Conservation (phyloP, 2,113 vertebrate genomes). For the Myotis brandtii region DNA sequence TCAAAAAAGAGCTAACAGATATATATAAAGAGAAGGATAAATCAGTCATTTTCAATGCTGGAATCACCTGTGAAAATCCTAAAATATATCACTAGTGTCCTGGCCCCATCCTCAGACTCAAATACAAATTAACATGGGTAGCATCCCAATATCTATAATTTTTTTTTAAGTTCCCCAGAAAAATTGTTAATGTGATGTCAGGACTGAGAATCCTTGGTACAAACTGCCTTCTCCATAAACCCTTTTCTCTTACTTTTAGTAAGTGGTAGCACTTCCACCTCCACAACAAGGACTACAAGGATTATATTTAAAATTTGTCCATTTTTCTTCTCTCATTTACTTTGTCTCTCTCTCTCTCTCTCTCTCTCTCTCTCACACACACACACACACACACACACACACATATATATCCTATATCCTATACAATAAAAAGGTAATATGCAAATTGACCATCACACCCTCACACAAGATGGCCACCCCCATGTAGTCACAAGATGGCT, state of each 20-base stretch:
- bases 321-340: slow-evolving; percentile 40
- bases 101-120: neutral
- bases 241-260: neutral
- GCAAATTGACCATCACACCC: no score
- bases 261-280: neutral
- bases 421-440: no score
- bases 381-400: no score
- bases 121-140: slow-evolving; percentile 24
- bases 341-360: neutral
- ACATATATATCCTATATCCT: no score
- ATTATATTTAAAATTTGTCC: neutral
- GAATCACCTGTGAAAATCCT: neutral
- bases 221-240: neutral
- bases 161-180: slow-evolving; percentile 28
- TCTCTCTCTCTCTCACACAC: no score
- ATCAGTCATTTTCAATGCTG: slow-evolving; percentile 10
- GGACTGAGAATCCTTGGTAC: neutral
- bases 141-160: neutral
- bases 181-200: slow-evolving; percentile 15
- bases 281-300: neutral
- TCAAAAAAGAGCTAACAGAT: neutral
- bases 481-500: no score
- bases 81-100: neutral
- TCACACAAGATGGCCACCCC: no score
- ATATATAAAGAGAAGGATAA: neutral